Conservation (phyloP, 2,113 vertebrate species). For the Anoura caudifer region DNA sequence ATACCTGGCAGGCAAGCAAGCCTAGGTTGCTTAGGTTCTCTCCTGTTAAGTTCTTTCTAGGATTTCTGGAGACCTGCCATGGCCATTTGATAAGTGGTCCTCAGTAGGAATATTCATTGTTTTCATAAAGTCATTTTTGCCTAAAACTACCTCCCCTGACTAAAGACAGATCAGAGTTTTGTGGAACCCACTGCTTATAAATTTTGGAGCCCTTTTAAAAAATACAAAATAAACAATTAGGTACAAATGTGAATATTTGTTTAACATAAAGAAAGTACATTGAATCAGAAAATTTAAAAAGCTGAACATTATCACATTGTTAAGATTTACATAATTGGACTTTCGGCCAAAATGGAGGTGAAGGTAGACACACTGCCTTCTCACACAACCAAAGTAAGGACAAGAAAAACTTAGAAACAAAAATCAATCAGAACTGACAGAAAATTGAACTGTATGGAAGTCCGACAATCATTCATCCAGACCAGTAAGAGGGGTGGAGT, state of each 20-base stretch:
- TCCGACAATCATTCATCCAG: too few relatives aligned
- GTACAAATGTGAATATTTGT: neutral
- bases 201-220: neutral
- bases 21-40: neutral
- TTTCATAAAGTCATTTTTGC: neutral
- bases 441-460: too few relatives aligned
- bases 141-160: neutral
- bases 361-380: too few relatives aligned
- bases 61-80: neutral
- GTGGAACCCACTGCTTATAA: neutral
- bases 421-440: too few relatives aligned
- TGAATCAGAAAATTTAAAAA: neutral
- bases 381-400: too few relatives aligned
- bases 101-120: neutral
- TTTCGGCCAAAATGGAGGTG: too few relatives aligned
- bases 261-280: neutral
- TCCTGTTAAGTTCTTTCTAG: neutral
- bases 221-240: neutral
- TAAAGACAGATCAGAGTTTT: neutral
- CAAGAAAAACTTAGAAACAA: too few relatives aligned
- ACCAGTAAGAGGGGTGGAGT: too few relatives aligned
- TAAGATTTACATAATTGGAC: neutral
- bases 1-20: neutral
- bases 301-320: neutral
- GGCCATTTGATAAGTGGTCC: neutral